phyloP scores from a whole-genome alignment of 2,113 vertebrate species.

The Eubucco bourcierii region DNA sequence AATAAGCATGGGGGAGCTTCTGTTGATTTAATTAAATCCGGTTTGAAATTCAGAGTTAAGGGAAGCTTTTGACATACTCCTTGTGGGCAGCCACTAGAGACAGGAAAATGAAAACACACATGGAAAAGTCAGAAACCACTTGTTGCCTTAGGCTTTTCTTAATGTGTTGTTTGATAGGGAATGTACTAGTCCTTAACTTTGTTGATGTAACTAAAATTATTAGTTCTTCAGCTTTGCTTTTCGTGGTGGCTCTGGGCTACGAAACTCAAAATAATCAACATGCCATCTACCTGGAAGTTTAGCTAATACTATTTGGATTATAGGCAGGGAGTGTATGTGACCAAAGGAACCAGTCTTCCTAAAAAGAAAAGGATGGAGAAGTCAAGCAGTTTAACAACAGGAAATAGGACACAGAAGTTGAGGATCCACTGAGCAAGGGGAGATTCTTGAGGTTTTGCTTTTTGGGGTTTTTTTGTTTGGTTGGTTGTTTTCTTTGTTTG shows the following conservation, averaged over 20 bases:
- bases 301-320: neutral
- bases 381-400: neutral
- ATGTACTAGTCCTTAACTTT: neutral
- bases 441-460: neutral
- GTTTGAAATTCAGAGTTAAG: neutral
- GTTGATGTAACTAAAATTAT: neutral
- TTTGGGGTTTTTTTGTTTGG: neutral
- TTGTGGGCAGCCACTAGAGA: neutral
- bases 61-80: neutral
- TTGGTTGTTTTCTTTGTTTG: neutral
- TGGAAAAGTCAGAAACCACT: neutral
- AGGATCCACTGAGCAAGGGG: neutral
- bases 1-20: neutral
- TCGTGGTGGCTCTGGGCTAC: neutral
- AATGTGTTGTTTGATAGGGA: neutral
- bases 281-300: neutral
- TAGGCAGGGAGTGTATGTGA: neutral
- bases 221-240: neutral
- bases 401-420: neutral
- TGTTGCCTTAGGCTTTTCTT: conserved; percentile 19
- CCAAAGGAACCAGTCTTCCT: neutral
- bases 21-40: neutral
- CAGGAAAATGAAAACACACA: conserved; percentile 6
- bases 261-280: neutral
- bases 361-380: neutral